These are phyloP conservation scores for Leucozona laternaria DNA, from an alignment of 2,888 invertebrate species.

Conservation along the genomic window DNA sequence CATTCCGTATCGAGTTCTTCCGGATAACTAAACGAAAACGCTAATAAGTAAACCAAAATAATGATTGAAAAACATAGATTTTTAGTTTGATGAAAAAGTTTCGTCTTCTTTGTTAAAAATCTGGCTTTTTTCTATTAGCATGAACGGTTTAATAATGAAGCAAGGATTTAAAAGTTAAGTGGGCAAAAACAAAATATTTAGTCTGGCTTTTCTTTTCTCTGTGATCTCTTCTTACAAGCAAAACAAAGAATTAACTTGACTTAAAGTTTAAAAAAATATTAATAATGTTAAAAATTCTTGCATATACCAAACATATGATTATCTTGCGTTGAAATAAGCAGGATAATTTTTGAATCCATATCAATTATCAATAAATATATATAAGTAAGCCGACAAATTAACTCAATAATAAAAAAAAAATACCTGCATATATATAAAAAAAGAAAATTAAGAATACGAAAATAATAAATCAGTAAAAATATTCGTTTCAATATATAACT, in stretches of 20 bases:
- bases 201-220: slow-evolving; percentile 33
- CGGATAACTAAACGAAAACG: no score
- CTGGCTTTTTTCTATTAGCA: no score
- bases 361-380: slow-evolving; percentile 62
- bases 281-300: background rate
- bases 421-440: slow-evolving; percentile 39
- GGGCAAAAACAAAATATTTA: background rate
- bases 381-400: slow-evolving; percentile 30
- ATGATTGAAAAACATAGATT: no score
- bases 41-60: no score
- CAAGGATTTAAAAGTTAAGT: no score
- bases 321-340: slow-evolving; percentile 63
- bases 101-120: no score
- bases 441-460: slow-evolving; percentile 26
- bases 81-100: no score
- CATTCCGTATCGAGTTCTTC: no score
- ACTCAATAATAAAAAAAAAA: slow-evolving; percentile 38
- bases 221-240: slow-evolving; percentile 33
- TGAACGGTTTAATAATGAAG: no score
- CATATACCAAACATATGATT: slow-evolving; percentile 48
- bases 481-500: slow-evolving; percentile 29
- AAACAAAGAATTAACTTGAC: background rate
- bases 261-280: slow-evolving; percentile 17
- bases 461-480: slow-evolving; percentile 17
- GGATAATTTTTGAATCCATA: slow-evolving; percentile 73